phyloP scores from a whole-genome alignment of 2,888 invertebrate genomes.

The Drosophila nigricruria region DNA sequence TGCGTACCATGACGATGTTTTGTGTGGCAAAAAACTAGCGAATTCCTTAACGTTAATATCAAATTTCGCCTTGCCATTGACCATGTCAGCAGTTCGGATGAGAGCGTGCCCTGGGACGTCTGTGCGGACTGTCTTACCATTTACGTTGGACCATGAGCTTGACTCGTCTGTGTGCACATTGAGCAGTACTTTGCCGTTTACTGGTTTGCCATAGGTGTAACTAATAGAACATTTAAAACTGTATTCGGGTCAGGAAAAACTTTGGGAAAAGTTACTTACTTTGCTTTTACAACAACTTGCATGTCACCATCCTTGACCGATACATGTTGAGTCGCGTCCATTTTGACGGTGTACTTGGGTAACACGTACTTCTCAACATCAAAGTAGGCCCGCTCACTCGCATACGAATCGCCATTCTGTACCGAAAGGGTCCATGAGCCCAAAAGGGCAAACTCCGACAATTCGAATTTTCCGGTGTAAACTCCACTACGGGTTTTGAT shows the following conservation, averaged over 20 bases:
- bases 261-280: slow-evolving; percentile 63
- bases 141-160: slow-evolving; percentile 33
- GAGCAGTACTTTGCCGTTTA: slow-evolving; percentile 93
- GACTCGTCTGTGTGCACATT: slow-evolving; percentile 89
- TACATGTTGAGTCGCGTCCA: slow-evolving; percentile 92
- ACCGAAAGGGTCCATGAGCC: slow-evolving; percentile 92
- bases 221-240: slow-evolving; percentile 84
- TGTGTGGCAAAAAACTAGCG: slow-evolving; percentile 57
- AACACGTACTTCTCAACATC: slow-evolving; percentile 95
- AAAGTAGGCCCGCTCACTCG: slow-evolving; percentile 78
- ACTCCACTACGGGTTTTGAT: slow-evolving; percentile 86
- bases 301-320: slow-evolving; percentile 93
- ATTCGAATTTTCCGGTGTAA: slow-evolving; percentile 90
- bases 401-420: slow-evolving; percentile 46
- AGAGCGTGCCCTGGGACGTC: slow-evolving; percentile 60
- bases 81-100: slow-evolving; percentile 74
- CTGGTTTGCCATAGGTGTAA: slow-evolving; percentile 91
- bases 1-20: slow-evolving; percentile 52
- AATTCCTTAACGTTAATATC: slow-evolving; percentile 77
- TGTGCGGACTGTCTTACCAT: slow-evolving; percentile 21
- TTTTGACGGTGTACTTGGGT: slow-evolving; percentile 95
- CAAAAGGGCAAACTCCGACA: slow-evolving; percentile 92
- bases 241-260: too few relatives aligned
- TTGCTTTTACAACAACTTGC: slow-evolving; percentile 88
- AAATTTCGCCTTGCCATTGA: slow-evolving; percentile 82